Evolutionary conservation across 2,888 invertebrate genomes (phyloP).

Genomic region (Epirrita christyi): DNA sequence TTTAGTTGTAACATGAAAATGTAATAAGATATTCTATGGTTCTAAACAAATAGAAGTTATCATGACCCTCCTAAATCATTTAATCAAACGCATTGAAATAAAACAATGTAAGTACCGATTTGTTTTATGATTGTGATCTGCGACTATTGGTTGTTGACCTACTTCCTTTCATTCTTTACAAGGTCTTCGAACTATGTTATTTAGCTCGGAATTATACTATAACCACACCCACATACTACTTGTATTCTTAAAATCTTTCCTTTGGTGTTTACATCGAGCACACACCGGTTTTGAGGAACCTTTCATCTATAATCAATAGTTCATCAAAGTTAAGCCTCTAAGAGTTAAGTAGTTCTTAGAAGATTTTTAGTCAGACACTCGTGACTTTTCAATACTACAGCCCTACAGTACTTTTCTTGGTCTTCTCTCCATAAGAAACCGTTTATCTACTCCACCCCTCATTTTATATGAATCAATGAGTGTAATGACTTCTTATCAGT

Average conservation of each 20-base stretch:
- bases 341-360: no score
- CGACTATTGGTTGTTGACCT: conserved; percentile 36
- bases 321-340: not conserved
- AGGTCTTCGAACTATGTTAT: conserved; percentile 35
- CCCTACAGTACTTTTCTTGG: not conserved
- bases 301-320: no score
- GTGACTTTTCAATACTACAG: no score
- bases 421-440: not conserved
- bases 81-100: conserved; percentile 28
- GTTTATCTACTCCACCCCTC: conserved; percentile 1
- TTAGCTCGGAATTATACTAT: conserved; percentile 14
- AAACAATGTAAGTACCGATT: conserved; percentile 31
- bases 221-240: not conserved
- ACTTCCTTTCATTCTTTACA: conserved; percentile 41
- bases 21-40: no score
- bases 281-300: no score
- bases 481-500: conserved; percentile 23
- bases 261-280: no score
- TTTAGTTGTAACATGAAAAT: no score
- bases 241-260: no score
- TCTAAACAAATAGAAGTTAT: not conserved
- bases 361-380: no score
- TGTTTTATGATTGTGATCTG: conserved; percentile 33
- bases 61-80: not conserved
- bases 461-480: conserved; percentile 7